phyloP scores from a whole-genome alignment of 92 coral and sea anemone species.

The Montipora capitata region DNA sequence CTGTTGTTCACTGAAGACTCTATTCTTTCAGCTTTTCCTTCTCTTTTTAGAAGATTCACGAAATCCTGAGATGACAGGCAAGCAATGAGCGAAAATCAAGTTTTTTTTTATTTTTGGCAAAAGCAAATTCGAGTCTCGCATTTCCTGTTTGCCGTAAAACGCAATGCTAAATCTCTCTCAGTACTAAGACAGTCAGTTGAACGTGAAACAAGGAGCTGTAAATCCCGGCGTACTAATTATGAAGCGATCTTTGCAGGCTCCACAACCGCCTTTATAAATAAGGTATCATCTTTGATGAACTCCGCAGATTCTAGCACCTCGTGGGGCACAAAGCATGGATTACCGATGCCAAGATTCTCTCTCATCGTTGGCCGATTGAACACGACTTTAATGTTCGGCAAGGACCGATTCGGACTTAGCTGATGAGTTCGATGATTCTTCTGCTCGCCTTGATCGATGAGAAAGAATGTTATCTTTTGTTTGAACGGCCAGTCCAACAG shows the following conservation, averaged over 20 bases:
- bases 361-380: slow-evolving; percentile 93
- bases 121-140: too few relatives aligned
- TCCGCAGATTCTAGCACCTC: slow-evolving; percentile 89
- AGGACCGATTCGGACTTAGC: slow-evolving; percentile 95
- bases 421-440: slow-evolving; percentile 95
- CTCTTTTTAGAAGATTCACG: too few relatives aligned
- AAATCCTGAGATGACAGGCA: too few relatives aligned
- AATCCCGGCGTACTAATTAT: background rate
- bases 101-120: too few relatives aligned
- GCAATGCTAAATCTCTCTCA: too few relatives aligned
- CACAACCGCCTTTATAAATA: slow-evolving; percentile 92
- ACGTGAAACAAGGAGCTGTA: too few relatives aligned
- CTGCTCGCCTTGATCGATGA: slow-evolving; percentile 93
- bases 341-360: slow-evolving; percentile 98
- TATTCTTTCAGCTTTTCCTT: too few relatives aligned
- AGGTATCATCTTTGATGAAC: slow-evolving; percentile 91
- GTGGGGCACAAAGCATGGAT: slow-evolving; percentile 98
- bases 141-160: too few relatives aligned
- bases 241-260: slow-evolving; percentile 69
- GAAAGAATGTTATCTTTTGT: slow-evolving; percentile 94
- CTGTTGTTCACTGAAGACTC: too few relatives aligned
- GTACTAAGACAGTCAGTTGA: too few relatives aligned
- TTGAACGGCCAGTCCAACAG: slow-evolving; percentile 99
- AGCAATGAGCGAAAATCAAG: too few relatives aligned
- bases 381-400: slow-evolving; percentile 98